These are phyloP conservation scores for Drosophila rufa DNA, from an alignment of 1,140 invertebrate species.

Conservation along the genomic window DNA sequence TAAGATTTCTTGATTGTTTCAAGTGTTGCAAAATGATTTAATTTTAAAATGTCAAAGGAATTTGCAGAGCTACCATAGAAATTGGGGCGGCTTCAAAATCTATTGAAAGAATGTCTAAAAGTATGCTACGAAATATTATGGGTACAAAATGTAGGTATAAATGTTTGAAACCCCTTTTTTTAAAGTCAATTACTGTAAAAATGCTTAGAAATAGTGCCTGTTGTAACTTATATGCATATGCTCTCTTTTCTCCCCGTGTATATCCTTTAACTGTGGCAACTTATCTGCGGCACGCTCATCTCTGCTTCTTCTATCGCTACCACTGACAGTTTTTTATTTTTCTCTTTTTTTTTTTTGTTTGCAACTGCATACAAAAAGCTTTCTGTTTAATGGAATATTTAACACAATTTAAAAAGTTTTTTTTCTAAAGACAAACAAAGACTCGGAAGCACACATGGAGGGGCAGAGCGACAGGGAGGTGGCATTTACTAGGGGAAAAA, in stretches of 20 bases:
- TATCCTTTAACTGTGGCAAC: conserved; percentile 49
- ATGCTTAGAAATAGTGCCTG: not conserved
- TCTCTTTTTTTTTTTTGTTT: conserved; percentile 40
- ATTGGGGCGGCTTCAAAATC: not conserved
- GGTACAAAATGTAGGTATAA: no score
- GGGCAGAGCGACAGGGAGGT: not conserved
- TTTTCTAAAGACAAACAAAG: conserved; percentile 78
- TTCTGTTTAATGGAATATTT: conserved; percentile 84
- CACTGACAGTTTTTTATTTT: conserved; percentile 54
- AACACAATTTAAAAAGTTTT: conserved; percentile 81
- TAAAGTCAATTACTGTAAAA: not conserved
- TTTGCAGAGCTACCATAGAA: not conserved
- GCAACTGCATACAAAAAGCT: conserved; percentile 71
- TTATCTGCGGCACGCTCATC: conserved; percentile 56
- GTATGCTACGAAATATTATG: not conserved
- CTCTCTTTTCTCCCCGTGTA: conserved; percentile 1
- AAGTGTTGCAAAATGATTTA: not conserved
- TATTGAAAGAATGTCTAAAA: not conserved
- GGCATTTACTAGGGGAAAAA: not conserved
- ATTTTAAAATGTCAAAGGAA: not conserved
- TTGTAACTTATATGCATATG: not conserved
- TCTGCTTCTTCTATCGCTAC: conserved; percentile 37
- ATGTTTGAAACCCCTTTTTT: no score
- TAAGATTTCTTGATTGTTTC: not conserved
- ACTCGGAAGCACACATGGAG: conserved; percentile 57